Evolutionary conservation across 1,140 invertebrate species (phyloP).

Genomic region (Pseudomyrmex gracilis): DNA sequence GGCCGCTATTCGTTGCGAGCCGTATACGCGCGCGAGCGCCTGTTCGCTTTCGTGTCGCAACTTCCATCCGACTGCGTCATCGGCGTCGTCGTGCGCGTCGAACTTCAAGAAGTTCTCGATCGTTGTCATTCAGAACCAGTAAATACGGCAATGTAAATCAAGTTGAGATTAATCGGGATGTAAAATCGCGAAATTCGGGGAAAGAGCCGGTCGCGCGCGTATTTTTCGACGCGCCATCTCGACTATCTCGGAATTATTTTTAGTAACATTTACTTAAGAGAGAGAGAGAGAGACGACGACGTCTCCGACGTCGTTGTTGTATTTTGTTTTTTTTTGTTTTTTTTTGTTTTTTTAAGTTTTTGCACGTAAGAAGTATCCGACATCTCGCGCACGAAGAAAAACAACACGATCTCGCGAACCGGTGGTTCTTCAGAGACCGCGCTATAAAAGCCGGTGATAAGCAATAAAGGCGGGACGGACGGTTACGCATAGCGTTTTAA

Average conservation of each 20-base stretch:
- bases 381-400: not conserved
- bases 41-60: conserved; percentile 65
- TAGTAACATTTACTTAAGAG: not conserved
- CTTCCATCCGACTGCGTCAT: conserved; percentile 71
- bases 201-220: not conserved
- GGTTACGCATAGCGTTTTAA: conserved; percentile 42
- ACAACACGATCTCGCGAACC: conserved; percentile 24
- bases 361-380: not conserved
- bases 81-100: conserved; percentile 43
- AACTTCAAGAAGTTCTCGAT: conserved; percentile 31
- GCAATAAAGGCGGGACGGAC: conserved; percentile 39
- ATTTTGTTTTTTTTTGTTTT: too few species aligned
- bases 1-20: conserved; percentile 70
- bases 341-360: too few species aligned
- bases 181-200: not conserved
- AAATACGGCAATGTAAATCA: not conserved
- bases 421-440: conserved; percentile 30
- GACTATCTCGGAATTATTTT: not conserved
- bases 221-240: not conserved
- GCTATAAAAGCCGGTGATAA: conserved; percentile 43
- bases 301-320: too few species aligned
- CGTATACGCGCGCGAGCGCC: conserved; percentile 26
- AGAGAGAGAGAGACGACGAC: too few species aligned
- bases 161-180: not conserved
- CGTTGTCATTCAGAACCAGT: conserved; percentile 31